Evolutionary conservation across 2,113 vertebrate genomes (phyloP), one percentile per base, ranked within the genome.

Genomic region (Aviceda subcristata): DNA sequence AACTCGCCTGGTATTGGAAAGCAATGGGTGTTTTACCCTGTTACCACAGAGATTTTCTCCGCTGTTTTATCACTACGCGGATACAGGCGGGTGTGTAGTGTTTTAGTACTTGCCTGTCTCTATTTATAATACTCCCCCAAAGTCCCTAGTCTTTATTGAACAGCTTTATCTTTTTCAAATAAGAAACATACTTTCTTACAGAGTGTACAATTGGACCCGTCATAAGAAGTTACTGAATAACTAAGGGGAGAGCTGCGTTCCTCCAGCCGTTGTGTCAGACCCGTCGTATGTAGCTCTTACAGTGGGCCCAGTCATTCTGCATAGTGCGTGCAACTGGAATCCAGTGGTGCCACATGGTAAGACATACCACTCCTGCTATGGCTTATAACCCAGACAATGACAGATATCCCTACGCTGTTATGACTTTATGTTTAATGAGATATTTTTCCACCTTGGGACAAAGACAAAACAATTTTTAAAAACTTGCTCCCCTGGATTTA

Each of bases 111-210:
- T 94, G 57, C 39, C 12, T 86, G 75, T 46, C 69, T 93, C 51
- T 91, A 79, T 81, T 68, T 84, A 26, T 46, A 80, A 89, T 55
- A 76, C 64, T 74, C 66, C 86, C 59, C 90, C 27, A 5, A 75
- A 82, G 59, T 72, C 32, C 38, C 27, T 84, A 94, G 90, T 90
- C 86, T 75, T 93, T 86, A 76, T 86, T 90, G 59, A 92, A 78
- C 41, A 79, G 15, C 38, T 93, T 96, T 95, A 97, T 95, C 91
- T 94, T 97, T 96, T 94, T 87, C 81, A 98, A 96, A 95, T 72
- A 96, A 87, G 73, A 88, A 96, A 39, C 50, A 71, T 26, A 71
- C 21, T 91, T 92, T 91, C 64, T 64, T 64, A 76, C n/a, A 56
- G 73, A 71, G 14, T 38, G 34, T 89, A 77, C 75, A 96, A 86